phyloP scores from a whole-genome alignment of 2,888 invertebrate species.

The Drosophila demipolita region DNA sequence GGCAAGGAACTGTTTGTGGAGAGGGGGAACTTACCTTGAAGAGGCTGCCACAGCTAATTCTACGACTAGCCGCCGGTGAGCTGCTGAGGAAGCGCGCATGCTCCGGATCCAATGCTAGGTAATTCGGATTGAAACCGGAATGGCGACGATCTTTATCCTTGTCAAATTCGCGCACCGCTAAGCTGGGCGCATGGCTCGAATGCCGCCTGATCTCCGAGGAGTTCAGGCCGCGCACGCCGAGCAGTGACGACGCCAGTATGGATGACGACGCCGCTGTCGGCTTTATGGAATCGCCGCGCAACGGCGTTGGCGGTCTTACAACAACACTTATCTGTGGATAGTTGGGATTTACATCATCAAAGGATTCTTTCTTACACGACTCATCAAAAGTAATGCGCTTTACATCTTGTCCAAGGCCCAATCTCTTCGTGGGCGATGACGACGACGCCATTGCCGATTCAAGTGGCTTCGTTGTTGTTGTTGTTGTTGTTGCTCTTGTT shows the following conservation, averaged over 20 bases:
- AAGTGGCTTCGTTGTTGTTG: slow-evolving; percentile 54
- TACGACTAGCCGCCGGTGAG: slow-evolving; percentile 93
- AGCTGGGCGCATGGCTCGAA: slow-evolving; percentile 85
- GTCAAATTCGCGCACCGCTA: slow-evolving; percentile 86
- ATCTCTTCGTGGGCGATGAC: slow-evolving; percentile 79
- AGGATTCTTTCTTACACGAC: slow-evolving; percentile 85
- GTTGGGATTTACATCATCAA: slow-evolving; percentile 85
- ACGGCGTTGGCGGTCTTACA: slow-evolving; percentile 91
- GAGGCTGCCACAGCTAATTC: slow-evolving; percentile 96
- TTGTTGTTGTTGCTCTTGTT: slow-evolving; percentile 15
- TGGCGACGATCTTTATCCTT: slow-evolving; percentile 85
- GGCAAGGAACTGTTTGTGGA: slow-evolving; percentile 29
- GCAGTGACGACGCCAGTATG: slow-evolving; percentile 82
- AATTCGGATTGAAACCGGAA: slow-evolving; percentile 87
- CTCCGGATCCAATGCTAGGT: slow-evolving; percentile 88
- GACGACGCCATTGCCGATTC: slow-evolving; percentile 70
- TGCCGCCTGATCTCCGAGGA: slow-evolving; percentile 84
- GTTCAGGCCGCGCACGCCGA: slow-evolving; percentile 80
- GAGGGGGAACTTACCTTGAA: slow-evolving; percentile 87
- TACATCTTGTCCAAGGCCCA: slow-evolving; percentile 84
- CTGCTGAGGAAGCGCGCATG: slow-evolving; percentile 89
- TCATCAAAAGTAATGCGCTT: slow-evolving; percentile 86
- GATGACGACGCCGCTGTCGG: slow-evolving; percentile 81
- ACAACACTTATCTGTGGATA: slow-evolving; percentile 90
- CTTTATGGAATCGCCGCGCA: slow-evolving; percentile 87